Base-by-base conservation (phyloP, 2,888 invertebrate species). In the Ischnus inquisitorius region DNA sequence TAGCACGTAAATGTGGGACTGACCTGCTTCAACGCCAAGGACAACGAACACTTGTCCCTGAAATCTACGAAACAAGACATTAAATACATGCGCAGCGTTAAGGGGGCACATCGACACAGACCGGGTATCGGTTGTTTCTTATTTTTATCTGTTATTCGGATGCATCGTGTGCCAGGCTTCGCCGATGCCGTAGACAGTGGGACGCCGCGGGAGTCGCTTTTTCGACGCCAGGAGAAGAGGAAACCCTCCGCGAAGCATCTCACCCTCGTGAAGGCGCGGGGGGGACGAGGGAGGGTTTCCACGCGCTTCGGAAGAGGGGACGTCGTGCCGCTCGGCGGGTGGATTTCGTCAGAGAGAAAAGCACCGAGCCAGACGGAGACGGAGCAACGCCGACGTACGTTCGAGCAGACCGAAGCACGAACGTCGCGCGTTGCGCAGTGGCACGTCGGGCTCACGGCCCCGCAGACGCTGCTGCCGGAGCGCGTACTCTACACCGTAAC, bases 341-440 rank as follows among this genome's bases (percentile, higher is more conserved):
- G 22, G 43, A 14, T 46, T 54, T 54, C 54, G 54, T 10, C 25
- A 25, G 41, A 39, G 41, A 39, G 51, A 62, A 34, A 77, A 48
- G 28, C 25, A 16, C 25, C 22, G 54, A 34, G 12, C 34, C 22
- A n/a, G 39, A 69, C 16, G 46, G 39, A 39, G 64, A 64, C 43
- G 62, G 64, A 82, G 64, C n/a, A 57, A 69, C 12, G 8, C 41
- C 72, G 62, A 76, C 25, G 41, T 69, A 57, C 54, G 64, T 43
- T 81, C 71, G 76, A 64, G 60, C 77, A 14, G 65, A 72, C 67
- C 57, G 25, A 67, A 79, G n/a, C 76, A 71, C 60, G 71, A 78
- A 68, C 60, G 72, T 74, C 54, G 48, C 46, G 54, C 77, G 78
- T 85, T 84, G 84, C 85, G 86, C 88, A 89, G 89, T 89, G 84